Evolutionary conservation across 2,113 vertebrate genomes (phyloP).

Genomic region (Ovibos moschatus): DNA sequence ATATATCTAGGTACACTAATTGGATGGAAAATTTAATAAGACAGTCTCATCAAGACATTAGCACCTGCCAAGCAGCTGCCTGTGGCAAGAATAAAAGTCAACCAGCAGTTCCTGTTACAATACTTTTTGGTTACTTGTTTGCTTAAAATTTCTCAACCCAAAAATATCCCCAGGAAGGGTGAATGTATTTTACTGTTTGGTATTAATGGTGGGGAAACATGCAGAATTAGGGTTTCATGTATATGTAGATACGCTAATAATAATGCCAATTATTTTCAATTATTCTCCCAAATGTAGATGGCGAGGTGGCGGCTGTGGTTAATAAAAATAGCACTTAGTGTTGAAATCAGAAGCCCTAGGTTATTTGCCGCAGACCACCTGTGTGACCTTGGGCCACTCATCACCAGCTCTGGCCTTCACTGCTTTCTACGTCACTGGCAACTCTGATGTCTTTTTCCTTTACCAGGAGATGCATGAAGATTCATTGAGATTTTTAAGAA

Average conservation of each 20-base stretch:
- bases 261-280: slow-evolving; percentile 32
- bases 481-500: neutral
- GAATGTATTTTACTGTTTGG: neutral
- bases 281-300: neutral
- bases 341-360: neutral
- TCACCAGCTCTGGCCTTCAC: neutral
- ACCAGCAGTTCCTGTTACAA: neutral
- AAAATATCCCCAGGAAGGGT: slow-evolving; percentile 21
- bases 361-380: neutral
- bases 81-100: neutral
- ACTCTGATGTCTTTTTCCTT: neutral
- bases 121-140: neutral
- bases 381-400: neutral
- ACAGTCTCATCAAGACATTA: neutral
- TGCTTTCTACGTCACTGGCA: neutral
- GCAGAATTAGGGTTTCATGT: neutral
- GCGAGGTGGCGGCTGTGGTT: neutral
- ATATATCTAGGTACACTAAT: neutral
- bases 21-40: slow-evolving; percentile 29
- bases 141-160: neutral
- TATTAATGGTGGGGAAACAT: neutral
- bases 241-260: neutral
- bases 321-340: neutral
- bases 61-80: neutral
- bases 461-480: accelerated